phyloP scores from a whole-genome alignment of 2,888 invertebrate species.

The Andrena hattorfiana region DNA sequence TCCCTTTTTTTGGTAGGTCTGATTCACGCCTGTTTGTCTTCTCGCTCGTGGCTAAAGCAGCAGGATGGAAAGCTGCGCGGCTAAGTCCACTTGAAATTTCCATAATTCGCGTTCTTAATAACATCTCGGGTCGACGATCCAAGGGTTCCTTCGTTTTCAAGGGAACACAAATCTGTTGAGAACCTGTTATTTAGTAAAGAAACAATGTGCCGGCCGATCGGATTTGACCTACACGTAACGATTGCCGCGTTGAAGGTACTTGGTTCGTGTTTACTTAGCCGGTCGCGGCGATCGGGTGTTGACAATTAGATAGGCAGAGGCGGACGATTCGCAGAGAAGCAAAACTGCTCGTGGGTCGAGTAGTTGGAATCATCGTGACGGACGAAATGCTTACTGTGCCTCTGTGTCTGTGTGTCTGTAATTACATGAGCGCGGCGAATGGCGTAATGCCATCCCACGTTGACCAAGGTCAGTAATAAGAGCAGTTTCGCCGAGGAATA shows the following conservation, averaged over 20 bases:
- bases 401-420: slow-evolving; percentile 31
- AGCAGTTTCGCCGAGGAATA: slow-evolving; percentile 15
- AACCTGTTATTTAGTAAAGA: no score
- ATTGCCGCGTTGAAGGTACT: no score
- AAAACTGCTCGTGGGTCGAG: background rate
- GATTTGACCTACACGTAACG: no score
- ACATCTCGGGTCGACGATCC: no score
- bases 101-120: no score
- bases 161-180: no score
- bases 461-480: slow-evolving; percentile 56
- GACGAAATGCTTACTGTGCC: slow-evolving; percentile 24
- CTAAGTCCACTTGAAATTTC: no score
- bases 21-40: background rate
- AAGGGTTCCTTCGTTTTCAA: no score
- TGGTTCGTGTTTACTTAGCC: no score
- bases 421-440: slow-evolving; percentile 49
- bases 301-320: background rate
- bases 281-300: background rate
- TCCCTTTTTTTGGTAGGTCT: background rate
- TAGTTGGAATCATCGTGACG: background rate
- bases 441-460: slow-evolving; percentile 28
- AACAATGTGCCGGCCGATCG: no score
- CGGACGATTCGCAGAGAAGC: background rate
- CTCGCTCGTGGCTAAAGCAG: background rate
- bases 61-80: no score